Conservation (phyloP, 2,797 vertebrate genomes). For the Gallinago solitaria region DNA sequence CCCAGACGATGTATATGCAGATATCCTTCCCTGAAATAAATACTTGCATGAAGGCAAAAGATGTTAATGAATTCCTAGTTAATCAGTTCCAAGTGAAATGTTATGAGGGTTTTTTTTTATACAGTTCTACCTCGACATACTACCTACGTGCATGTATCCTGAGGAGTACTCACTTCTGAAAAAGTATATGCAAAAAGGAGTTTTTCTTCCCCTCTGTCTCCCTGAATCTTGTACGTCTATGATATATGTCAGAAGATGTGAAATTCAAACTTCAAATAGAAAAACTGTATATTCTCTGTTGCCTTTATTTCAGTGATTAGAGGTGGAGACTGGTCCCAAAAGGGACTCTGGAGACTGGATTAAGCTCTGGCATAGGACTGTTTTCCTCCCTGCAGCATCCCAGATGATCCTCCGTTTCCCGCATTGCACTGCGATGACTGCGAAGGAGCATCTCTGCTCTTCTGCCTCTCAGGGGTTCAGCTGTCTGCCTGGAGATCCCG, state of each 20-base stretch:
- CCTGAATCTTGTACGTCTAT: background rate
- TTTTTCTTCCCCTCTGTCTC: background rate
- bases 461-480: background rate
- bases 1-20: background rate
- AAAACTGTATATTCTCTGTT: background rate
- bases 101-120: rapidly evolving
- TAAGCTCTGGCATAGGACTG: background rate
- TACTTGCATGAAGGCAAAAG: background rate
- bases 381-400: background rate
- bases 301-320: background rate
- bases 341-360: background rate
- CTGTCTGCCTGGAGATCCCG: background rate
- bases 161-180: background rate
- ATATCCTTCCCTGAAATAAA: background rate
- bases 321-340: background rate
- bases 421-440: background rate
- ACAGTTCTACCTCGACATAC: background rate
- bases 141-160: background rate
- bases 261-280: background rate
- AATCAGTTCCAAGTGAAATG: background rate
- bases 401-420: background rate
- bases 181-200: background rate
- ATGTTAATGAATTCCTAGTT: background rate
- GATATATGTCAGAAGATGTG: background rate
- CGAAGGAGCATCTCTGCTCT: background rate